These are phyloP conservation scores for Calidris pygmaea DNA, from an alignment of 2,113 vertebrate genomes.

Conservation along the genomic window DNA sequence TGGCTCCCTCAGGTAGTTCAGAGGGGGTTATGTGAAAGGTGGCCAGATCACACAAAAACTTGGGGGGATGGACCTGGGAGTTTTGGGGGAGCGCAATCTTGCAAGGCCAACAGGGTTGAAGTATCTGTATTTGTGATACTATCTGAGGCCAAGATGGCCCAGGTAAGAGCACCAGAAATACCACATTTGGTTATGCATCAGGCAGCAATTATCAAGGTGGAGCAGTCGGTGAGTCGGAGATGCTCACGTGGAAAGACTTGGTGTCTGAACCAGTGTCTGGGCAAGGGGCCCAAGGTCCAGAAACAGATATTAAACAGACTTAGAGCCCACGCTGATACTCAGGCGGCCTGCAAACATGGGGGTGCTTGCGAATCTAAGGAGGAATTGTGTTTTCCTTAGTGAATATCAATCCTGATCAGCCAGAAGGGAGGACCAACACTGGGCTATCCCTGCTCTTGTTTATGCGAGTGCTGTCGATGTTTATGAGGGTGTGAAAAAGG, in stretches of 20 bases:
- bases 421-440: neutral
- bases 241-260: neutral
- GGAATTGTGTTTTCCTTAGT: neutral
- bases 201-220: neutral
- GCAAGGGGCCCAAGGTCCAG: neutral
- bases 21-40: neutral
- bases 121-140: neutral
- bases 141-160: neutral
- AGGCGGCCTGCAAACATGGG: rapidly evolving
- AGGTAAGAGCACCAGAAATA: neutral
- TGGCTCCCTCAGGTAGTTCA: neutral
- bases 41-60: neutral
- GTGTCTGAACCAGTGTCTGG: neutral
- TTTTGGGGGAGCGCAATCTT: neutral
- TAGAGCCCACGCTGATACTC: neutral
- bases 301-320: neutral
- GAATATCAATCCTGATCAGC: neutral
- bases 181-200: neutral
- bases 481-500: neutral
- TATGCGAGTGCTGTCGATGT: neutral
- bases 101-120: neutral
- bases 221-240: neutral
- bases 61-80: neutral
- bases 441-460: neutral
- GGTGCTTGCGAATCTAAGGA: rapidly evolving